phyloP scores from a whole-genome alignment of 2,113 vertebrate species.

The Poeciliopsis prolifica region DNA sequence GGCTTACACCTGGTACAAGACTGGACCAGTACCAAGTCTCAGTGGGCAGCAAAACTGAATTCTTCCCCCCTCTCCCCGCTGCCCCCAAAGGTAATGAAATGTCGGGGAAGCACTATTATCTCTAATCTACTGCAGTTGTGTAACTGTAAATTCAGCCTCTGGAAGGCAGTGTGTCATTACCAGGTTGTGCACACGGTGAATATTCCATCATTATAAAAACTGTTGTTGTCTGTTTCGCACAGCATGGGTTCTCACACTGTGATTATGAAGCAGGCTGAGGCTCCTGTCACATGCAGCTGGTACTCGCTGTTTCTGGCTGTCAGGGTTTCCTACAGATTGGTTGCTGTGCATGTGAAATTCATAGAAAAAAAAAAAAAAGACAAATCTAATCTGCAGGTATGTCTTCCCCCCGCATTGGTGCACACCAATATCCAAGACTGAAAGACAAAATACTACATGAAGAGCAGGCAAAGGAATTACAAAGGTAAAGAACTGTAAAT shows the following conservation, averaged over 20 bases:
- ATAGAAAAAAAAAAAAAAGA: constrained; percentile 28
- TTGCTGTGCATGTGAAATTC: constrained; percentile 48
- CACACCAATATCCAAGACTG: constrained; percentile 35
- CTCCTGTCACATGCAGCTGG: constrained; percentile 66
- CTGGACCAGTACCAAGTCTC: constrained; percentile 74
- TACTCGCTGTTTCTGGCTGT: constrained; percentile 61
- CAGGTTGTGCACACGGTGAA: constrained; percentile 38
- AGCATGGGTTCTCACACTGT: constrained; percentile 64
- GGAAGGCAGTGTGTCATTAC: constrained; percentile 36
- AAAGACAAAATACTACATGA: constrained; percentile 47
- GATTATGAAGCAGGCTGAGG: constrained; percentile 64
- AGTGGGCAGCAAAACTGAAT: constrained; percentile 68
- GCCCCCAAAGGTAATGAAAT: constrained; percentile 54
- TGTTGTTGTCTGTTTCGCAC: constrained; percentile 68
- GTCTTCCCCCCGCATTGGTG: constrained; percentile 32
- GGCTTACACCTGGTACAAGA: constrained; percentile 70
- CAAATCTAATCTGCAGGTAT: constrained; percentile 48
- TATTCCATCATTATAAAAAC: constrained; percentile 66
- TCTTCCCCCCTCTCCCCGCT: constrained; percentile 42
- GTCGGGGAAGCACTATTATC: constrained; percentile 56
- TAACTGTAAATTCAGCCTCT: constrained; percentile 50
- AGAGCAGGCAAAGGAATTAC: constrained; percentile 11
- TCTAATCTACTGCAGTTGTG: constrained; percentile 39
- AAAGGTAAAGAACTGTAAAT: constrained; percentile 6
- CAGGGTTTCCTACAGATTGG: constrained; percentile 60